A percentile compares a stretch with the other conserved stretches of the same genome.
phyloP scores from a whole-genome alignment of 2,797 vertebrate genomes.

The Eulemur coronatus region DNA sequence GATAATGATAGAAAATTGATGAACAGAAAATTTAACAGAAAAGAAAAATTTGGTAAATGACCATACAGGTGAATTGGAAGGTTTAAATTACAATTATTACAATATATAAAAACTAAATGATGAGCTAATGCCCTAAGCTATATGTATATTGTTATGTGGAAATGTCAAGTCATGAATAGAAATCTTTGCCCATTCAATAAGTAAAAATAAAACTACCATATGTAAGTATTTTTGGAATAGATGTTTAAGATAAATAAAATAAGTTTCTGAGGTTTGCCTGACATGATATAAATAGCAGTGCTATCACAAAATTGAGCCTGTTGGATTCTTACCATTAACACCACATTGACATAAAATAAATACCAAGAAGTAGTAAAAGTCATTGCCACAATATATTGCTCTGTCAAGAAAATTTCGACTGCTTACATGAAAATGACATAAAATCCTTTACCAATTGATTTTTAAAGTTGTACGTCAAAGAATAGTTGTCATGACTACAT shows the following conservation, averaged over 20 bases:
- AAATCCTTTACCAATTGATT: conserved; percentile 62
- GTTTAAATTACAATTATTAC: neutral
- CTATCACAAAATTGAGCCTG: neutral
- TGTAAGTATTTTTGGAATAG: neutral
- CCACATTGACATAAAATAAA: neutral
- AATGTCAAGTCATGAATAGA: neutral
- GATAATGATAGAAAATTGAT: neutral
- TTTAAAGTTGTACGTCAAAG: conserved; percentile 35
- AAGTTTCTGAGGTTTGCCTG: neutral
- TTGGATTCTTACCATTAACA: neutral
- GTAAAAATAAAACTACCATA: neutral
- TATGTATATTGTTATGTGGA: neutral
- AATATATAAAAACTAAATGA: neutral
- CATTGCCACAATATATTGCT: neutral
- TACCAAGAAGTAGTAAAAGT: neutral
- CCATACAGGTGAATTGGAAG: neutral
- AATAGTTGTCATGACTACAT: conserved; percentile 21
- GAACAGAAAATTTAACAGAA: neutral
- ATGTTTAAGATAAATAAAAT: neutral
- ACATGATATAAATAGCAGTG: neutral
- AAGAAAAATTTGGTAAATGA: neutral
- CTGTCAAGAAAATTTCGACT: conserved; percentile 27
- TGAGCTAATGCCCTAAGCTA: neutral
- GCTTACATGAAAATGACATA: conserved; percentile 34
- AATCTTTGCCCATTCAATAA: neutral